Evolutionary conservation across 2,797 vertebrate genomes (phyloP).

Genomic region (Staurois parvus): DNA sequence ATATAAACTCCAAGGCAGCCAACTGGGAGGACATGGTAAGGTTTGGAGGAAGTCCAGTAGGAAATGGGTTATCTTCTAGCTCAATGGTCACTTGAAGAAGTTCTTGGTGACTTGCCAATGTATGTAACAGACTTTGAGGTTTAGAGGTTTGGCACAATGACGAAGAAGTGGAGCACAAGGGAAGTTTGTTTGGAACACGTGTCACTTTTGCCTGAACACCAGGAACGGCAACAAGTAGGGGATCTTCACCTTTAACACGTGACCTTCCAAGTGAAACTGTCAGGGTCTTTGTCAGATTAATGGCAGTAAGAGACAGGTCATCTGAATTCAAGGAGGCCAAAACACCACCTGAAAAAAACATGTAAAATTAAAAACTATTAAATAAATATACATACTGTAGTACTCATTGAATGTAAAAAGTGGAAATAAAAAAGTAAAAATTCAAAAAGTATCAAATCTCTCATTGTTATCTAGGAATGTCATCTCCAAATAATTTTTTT

Average conservation of each 20-base stretch:
- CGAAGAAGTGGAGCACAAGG: slow-evolving; percentile 69
- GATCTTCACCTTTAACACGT: slow-evolving; percentile 65
- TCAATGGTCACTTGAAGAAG: slow-evolving; percentile 78
- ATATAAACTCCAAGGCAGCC: slow-evolving; percentile 79
- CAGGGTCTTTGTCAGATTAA: slow-evolving; percentile 70
- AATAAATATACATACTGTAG: too few species aligned
- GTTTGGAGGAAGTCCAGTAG: slow-evolving; percentile 62
- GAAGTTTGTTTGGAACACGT: slow-evolving; percentile 70
- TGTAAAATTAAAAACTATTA: too few species aligned
- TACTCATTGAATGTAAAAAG: too few species aligned
- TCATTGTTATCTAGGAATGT: too few species aligned
- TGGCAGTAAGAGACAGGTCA: slow-evolving; percentile 59
- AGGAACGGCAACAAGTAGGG: slow-evolving; percentile 69
- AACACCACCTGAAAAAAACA: slow-evolving; percentile 70
- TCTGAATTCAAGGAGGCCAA: slow-evolving; percentile 65
- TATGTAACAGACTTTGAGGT: slow-evolving; percentile 69
- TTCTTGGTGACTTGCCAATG: slow-evolving; percentile 69
- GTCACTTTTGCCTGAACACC: slow-evolving; percentile 73
- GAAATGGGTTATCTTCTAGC: slow-evolving; percentile 64
- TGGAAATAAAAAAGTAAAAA: too few species aligned
- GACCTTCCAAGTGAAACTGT: slow-evolving; percentile 73
- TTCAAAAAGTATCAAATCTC: too few species aligned
- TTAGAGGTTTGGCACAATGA: slow-evolving; percentile 73
- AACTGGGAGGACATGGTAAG: slow-evolving; percentile 76
- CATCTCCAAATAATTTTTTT: too few species aligned